These are phyloP conservation scores for Stenchaetothrips biformis DNA, from an alignment of 2,888 invertebrate genomes.

Conservation along the genomic window DNA sequence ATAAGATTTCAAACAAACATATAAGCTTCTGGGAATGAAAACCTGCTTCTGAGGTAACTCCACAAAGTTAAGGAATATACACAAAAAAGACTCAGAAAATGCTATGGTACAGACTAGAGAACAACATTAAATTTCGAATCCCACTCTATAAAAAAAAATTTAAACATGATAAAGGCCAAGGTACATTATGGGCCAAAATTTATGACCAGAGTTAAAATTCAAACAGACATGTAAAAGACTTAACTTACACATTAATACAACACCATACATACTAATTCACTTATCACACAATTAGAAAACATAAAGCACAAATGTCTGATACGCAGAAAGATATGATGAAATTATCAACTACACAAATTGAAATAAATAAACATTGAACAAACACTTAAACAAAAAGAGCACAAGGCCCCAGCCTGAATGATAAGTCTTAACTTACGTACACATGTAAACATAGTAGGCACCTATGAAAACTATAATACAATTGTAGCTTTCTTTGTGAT, in stretches of 20 bases:
- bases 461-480: slow-evolving; percentile 16
- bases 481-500: neutral
- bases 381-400: neutral
- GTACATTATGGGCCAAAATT: neutral
- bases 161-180: neutral
- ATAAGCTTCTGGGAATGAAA: slow-evolving; percentile 15
- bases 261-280: neutral
- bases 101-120: slow-evolving; percentile 1
- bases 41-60: neutral
- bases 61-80: neutral
- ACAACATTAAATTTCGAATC: slow-evolving; percentile 8
- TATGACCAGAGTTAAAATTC: neutral
- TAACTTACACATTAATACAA: slow-evolving; percentile 6
- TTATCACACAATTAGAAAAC: neutral
- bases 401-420: slow-evolving; percentile 12
- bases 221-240: slow-evolving; percentile 12
- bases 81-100: slow-evolving; percentile 19
- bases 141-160: neutral
- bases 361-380: slow-evolving; percentile 1
- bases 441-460: slow-evolving; percentile 13
- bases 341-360: slow-evolving; percentile 2
- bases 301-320: slow-evolving; percentile 4
- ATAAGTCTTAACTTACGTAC: slow-evolving; percentile 18
- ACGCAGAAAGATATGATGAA: slow-evolving; percentile 14
- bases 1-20: neutral